These are phyloP conservation scores for Antheraea mylitta DNA, from an alignment of 1,140 invertebrate genomes.

Conservation along the genomic window DNA sequence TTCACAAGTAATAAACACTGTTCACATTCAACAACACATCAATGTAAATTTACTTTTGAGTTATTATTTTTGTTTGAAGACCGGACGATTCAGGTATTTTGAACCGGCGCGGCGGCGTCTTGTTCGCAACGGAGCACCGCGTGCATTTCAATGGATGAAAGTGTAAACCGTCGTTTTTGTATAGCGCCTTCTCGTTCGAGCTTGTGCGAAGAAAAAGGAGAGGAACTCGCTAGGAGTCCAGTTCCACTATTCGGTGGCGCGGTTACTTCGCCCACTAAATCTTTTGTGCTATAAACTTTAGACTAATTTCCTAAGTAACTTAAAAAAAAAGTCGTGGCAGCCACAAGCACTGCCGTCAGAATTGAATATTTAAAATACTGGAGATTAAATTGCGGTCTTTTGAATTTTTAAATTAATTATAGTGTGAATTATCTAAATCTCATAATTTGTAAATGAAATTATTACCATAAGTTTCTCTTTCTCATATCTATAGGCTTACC, in stretches of 20 bases:
- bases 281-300: no score
- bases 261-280: conserved; percentile 59
- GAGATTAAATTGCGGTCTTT: no score
- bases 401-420: no score
- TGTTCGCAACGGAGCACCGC: conserved; percentile 62
- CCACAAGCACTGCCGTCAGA: no score
- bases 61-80: conserved; percentile 52
- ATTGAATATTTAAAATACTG: no score
- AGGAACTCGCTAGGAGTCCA: conserved; percentile 38
- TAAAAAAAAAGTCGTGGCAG: no score
- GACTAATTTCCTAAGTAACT: no score
- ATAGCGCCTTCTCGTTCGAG: conserved; percentile 63
- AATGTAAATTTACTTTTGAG: conserved; percentile 24
- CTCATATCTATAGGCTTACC: no score
- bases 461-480: no score
- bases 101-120: conserved; percentile 53
- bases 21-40: conserved; percentile 36
- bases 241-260: conserved; percentile 53
- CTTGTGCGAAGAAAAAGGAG: conserved; percentile 49
- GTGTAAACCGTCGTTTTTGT: conserved; percentile 77
- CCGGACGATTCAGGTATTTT: conserved; percentile 53
- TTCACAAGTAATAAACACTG: conserved; percentile 33
- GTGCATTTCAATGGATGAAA: conserved; percentile 76
- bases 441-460: no score
- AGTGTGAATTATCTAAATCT: no score